Conservation (phyloP, 2,797 vertebrate genomes). For the Tokudaia tokunoshimensis region DNA sequence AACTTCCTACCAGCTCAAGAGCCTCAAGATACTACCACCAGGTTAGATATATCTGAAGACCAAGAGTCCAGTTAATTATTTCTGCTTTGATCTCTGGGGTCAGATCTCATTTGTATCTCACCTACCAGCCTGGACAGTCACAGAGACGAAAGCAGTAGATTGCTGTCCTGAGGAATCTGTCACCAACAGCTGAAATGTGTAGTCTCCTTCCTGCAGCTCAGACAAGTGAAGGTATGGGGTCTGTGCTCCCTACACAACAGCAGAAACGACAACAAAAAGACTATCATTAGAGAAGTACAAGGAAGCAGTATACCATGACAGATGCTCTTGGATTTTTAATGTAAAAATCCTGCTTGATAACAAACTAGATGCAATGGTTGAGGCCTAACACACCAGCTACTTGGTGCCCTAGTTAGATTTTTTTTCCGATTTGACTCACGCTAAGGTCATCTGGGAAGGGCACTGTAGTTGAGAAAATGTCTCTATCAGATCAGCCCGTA, state of each 20-base stretch:
- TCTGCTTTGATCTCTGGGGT: neutral
- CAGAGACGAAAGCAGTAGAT: conserved; percentile 87
- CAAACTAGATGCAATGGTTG: no score
- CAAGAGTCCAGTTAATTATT: neutral
- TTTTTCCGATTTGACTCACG: neutral
- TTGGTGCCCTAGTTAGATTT: neutral
- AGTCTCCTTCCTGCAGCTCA: conserved; percentile 90
- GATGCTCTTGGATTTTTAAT: neutral
- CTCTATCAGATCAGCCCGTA: neutral
- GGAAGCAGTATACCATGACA: neutral
- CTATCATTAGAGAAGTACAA: neutral
- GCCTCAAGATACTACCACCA: rapidly evolving
- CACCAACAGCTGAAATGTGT: conserved; percentile 89
- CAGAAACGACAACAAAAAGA: neutral
- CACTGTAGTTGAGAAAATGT: neutral
- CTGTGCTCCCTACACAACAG: conserved; percentile 85
- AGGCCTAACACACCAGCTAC: neutral
- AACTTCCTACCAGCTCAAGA: neutral
- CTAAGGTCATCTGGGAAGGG: neutral
- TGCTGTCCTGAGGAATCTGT: conserved; percentile 89
- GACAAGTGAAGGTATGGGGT: conserved; percentile 89
- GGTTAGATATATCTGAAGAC: neutral
- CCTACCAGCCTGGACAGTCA: conserved; percentile 90
- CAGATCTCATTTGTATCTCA: neutral
- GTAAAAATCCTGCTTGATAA: neutral